These are phyloP conservation scores for Platypus cylindrus DNA, from an alignment of 2,888 invertebrate species.

Conservation along the genomic window DNA sequence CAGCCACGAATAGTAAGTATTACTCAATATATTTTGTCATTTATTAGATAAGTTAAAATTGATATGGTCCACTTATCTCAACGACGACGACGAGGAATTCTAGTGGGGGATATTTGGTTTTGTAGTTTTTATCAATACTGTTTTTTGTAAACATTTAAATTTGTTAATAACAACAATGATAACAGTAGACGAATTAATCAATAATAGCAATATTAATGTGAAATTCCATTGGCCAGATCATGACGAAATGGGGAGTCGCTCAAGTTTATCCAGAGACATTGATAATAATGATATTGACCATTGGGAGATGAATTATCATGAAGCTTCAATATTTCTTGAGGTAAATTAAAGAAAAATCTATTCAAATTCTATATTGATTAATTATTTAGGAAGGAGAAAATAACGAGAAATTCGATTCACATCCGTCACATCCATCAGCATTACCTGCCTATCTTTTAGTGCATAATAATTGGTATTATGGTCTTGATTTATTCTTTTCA, in stretches of 20 bases:
- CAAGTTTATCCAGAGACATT: slow-evolving; percentile 41
- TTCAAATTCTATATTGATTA: not conserved
- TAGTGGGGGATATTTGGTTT: no score
- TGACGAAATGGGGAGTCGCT: slow-evolving; percentile 51
- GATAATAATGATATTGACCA: slow-evolving; percentile 44
- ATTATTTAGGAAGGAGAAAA: slow-evolving; percentile 66
- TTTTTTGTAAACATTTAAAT: no score
- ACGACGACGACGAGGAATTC: no score
- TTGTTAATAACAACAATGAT: no score
- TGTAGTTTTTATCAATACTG: no score
- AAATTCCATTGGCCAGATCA: slow-evolving; percentile 29
- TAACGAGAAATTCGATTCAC: slow-evolving; percentile 83
- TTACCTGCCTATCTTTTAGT: slow-evolving; percentile 77
- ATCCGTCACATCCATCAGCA: slow-evolving; percentile 69
- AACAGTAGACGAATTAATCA: no score
- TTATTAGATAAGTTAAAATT: slow-evolving; percentile 1
- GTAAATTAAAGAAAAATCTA: slow-evolving; percentile 31
- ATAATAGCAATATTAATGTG: no score
- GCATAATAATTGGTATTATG: slow-evolving; percentile 79
- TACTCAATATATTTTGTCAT: not conserved
- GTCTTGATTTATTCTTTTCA: slow-evolving; percentile 65
- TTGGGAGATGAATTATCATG: slow-evolving; percentile 85
- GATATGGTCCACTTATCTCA: slow-evolving; percentile 7
- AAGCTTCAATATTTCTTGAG: slow-evolving; percentile 79
- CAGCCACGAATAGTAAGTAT: slow-evolving; percentile 47